phyloP scores from a whole-genome alignment of 2,797 vertebrate species.

The Spheniscus humboldti region DNA sequence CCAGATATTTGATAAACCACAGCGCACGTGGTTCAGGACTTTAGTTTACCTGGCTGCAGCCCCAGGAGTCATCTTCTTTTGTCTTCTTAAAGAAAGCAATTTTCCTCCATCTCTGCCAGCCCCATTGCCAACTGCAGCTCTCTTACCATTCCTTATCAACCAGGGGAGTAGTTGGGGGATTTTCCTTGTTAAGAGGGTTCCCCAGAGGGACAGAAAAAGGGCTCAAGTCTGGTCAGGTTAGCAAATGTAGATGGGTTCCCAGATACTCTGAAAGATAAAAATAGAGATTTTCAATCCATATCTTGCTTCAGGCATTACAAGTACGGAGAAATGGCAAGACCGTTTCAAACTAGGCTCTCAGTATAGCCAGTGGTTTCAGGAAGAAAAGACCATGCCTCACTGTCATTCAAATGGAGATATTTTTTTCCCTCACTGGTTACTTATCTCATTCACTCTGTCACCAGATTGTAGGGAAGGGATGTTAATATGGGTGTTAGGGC shows the following conservation, averaged over 20 bases:
- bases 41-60: not conserved
- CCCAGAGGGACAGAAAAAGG: not conserved
- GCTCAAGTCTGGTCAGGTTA: not conserved
- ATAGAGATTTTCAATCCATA: not conserved
- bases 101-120: not conserved
- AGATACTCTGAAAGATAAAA: not conserved
- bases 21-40: not conserved
- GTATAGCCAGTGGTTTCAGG: not conserved
- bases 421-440: not conserved
- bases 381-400: not conserved
- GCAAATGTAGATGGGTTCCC: not conserved
- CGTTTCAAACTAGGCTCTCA: not conserved
- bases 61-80: not conserved
- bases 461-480: not conserved
- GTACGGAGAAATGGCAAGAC: not conserved
- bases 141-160: not conserved
- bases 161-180: not conserved
- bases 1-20: not conserved
- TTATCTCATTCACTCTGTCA: not conserved
- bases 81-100: not conserved
- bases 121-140: not conserved
- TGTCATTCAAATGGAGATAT: not conserved
- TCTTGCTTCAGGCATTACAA: not conserved
- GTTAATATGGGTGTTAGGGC: not conserved
- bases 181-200: not conserved